These are phyloP conservation scores for Dendrocincla fuliginosa DNA, from an alignment of 2,797 vertebrate species.

Conservation along the genomic window DNA sequence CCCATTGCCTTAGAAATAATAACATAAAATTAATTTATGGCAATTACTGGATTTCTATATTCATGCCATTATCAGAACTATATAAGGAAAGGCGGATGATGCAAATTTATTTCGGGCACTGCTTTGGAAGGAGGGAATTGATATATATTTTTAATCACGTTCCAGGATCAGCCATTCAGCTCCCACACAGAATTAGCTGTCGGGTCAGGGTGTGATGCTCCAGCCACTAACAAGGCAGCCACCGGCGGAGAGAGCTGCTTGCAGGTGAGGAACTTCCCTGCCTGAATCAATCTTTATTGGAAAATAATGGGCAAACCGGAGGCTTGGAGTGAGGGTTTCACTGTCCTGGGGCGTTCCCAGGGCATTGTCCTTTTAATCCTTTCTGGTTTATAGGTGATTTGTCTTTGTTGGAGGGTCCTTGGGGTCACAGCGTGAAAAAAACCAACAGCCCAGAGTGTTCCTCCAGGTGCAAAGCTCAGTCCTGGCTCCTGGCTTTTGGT, in stretches of 20 bases:
- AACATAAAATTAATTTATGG: constrained; percentile 25
- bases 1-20: not conserved
- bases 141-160: not conserved
- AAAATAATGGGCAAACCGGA: not conserved
- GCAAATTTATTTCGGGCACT: not conserved
- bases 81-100: not conserved
- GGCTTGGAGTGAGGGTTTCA: not conserved
- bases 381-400: not conserved
- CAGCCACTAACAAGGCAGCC: not conserved
- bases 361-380: not conserved
- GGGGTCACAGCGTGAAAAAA: fast-evolving
- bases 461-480: too few species aligned
- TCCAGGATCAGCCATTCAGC: not conserved
- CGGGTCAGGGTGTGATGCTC: not conserved
- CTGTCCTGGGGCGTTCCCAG: not conserved
- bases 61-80: not conserved
- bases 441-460: not conserved
- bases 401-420: not conserved
- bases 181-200: not conserved
- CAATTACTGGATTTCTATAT: not conserved
- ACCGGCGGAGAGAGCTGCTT: fast-evolving
- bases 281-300: not conserved
- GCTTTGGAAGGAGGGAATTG: not conserved
- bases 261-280: not conserved
- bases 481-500: not conserved